phyloP scores from a whole-genome alignment of 2,113 vertebrate species.

The Peromyscus leucopus region DNA sequence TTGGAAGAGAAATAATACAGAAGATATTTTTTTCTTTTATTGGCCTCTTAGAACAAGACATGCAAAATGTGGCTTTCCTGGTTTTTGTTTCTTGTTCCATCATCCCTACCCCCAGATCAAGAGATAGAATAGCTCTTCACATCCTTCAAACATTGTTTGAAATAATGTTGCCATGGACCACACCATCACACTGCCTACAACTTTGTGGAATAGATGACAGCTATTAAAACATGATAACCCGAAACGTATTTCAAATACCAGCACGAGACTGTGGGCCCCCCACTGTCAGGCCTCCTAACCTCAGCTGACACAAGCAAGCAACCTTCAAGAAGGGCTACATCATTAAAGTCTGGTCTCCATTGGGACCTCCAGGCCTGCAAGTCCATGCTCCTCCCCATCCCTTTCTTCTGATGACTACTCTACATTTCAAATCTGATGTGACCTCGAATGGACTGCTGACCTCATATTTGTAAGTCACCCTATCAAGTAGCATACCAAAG shows the following conservation, averaged over 20 bases:
- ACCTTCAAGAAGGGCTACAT: background rate
- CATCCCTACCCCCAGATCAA: background rate
- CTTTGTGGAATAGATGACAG: background rate
- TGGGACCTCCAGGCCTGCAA: fast-evolving
- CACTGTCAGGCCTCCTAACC: background rate
- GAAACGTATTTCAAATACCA: background rate
- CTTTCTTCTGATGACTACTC: background rate
- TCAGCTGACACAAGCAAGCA: background rate
- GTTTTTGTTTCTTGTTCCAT: background rate
- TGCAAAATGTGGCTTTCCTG: slow-evolving; percentile 3
- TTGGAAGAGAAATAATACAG: background rate
- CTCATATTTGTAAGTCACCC: background rate
- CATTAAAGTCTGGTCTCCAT: background rate
- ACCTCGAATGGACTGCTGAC: fast-evolving
- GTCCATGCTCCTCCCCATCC: fast-evolving
- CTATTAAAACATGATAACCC: background rate
- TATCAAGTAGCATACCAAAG: background rate
- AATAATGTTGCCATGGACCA: fast-evolving
- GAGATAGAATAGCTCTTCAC: background rate
- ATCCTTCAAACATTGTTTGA: background rate
- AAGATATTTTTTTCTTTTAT: background rate
- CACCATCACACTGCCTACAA: background rate
- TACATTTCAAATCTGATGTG: background rate
- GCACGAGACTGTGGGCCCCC: background rate
- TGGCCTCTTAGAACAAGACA: background rate